Evolutionary conservation across 2,888 invertebrate genomes (phyloP).

Genomic region (Hirtodrosophila alboralis): DNA sequence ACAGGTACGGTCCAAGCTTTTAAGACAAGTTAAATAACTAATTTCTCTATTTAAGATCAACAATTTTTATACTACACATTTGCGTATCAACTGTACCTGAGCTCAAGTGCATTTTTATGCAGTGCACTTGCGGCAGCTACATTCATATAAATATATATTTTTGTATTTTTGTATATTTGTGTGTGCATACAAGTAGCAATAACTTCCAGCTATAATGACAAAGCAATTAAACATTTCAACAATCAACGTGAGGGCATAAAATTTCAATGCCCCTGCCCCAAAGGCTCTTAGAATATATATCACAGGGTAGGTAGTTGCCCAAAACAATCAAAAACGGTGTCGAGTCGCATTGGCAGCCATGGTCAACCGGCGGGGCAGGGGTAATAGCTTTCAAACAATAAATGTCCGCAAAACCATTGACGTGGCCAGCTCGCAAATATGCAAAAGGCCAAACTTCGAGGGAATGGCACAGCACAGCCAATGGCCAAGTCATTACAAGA

Average conservation of each 20-base stretch:
- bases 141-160: neutral
- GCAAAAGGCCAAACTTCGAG: conserved; percentile 48
- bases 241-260: conserved; percentile 68
- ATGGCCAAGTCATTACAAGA: conserved; percentile 82
- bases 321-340: conserved; percentile 82
- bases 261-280: conserved; percentile 26
- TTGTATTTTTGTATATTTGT: conserved; percentile 11
- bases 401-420: conserved; percentile 84
- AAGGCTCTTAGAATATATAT: neutral
- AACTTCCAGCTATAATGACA: conserved; percentile 78
- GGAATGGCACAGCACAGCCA: conserved; percentile 42
- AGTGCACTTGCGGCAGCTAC: conserved; percentile 36
- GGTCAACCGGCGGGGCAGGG: conserved; percentile 61
- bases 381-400: conserved; percentile 84
- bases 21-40: no score
- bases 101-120: conserved; percentile 50
- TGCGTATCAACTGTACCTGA: conserved; percentile 53
- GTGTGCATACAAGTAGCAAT: conserved; percentile 61
- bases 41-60: no score
- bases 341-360: conserved; percentile 64
- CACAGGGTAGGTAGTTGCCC: conserved; percentile 53
- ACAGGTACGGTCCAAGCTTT: no score
- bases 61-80: neutral
- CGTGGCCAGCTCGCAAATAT: conserved; percentile 77
- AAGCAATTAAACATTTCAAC: conserved; percentile 78